Conservation (phyloP, 1,140 invertebrate species). For the Zaprionus inermis region DNA sequence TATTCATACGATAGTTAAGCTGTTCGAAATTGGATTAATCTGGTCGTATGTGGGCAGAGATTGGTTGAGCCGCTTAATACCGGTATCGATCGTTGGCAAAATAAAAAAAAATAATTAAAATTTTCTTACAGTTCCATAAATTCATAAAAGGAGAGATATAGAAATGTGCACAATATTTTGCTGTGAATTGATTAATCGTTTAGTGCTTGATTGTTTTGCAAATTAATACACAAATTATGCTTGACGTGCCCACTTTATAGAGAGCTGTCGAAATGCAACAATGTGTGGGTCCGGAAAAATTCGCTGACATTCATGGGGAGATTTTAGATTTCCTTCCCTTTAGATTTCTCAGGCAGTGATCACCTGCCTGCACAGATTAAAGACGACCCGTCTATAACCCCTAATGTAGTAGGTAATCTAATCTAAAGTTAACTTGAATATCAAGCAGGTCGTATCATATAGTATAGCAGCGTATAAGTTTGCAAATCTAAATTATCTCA, state of each 20-base stretch:
- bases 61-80: constrained; percentile 35
- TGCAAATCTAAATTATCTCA: constrained; percentile 21
- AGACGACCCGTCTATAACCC: constrained; percentile 17
- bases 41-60: constrained; percentile 57
- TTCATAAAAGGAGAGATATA: background rate
- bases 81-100: background rate
- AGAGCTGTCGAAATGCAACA: background rate
- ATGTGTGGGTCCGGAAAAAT: background rate
- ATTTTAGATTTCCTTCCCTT: constrained; percentile 2
- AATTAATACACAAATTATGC: constrained; percentile 1
- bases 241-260: background rate
- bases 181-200: background rate
- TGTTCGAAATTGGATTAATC: constrained; percentile 67
- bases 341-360: constrained; percentile 2
- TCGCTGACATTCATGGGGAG: background rate
- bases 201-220: background rate
- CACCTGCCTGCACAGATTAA: constrained; percentile 14
- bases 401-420: background rate
- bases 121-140: background rate
- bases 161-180: background rate
- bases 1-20: constrained; percentile 26
- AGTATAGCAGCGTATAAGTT: background rate
- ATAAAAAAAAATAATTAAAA: background rate
- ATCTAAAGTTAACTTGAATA: constrained; percentile 10
- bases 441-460: background rate